These are phyloP conservation scores for Notothenia coriiceps DNA, from an alignment of 2,113 vertebrate genomes.

Conservation along the genomic window DNA sequence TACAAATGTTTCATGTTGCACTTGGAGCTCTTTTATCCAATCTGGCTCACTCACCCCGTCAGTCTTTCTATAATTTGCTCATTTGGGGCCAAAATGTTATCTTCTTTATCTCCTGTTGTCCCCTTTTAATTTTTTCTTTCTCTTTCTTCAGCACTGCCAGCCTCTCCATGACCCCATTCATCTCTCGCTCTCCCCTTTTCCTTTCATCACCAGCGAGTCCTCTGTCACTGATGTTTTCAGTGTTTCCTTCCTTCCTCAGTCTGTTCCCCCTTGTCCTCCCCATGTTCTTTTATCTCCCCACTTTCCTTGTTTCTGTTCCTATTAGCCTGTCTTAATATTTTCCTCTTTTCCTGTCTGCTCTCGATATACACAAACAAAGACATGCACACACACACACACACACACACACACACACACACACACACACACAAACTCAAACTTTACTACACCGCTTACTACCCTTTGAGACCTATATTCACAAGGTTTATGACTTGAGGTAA, in stretches of 20 bases:
- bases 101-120: slow-evolving; percentile 11
- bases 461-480: slow-evolving; percentile 55
- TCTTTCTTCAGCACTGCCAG: slow-evolving; percentile 26
- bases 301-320: slow-evolving; percentile 31
- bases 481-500: slow-evolving; percentile 50
- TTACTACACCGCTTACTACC: slow-evolving; percentile 56
- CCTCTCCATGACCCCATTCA: slow-evolving; percentile 44
- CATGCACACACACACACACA: neutral
- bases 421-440: slow-evolving; percentile 8
- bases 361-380: neutral
- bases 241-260: slow-evolving; percentile 54
- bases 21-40: neutral
- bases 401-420: neutral
- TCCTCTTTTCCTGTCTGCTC: neutral
- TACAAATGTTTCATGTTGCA: neutral
- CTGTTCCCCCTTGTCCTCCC: slow-evolving; percentile 31
- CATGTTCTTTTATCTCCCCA: slow-evolving; percentile 55
- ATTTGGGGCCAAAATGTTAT: neutral
- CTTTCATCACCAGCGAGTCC: slow-evolving; percentile 55
- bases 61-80: neutral
- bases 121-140: slow-evolving; percentile 29
- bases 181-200: slow-evolving; percentile 23
- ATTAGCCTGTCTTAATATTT: slow-evolving; percentile 43
- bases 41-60: neutral
- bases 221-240: slow-evolving; percentile 46